Evolutionary conservation across 2,888 invertebrate species (phyloP).

Genomic region (Chelonus formosanus): DNA sequence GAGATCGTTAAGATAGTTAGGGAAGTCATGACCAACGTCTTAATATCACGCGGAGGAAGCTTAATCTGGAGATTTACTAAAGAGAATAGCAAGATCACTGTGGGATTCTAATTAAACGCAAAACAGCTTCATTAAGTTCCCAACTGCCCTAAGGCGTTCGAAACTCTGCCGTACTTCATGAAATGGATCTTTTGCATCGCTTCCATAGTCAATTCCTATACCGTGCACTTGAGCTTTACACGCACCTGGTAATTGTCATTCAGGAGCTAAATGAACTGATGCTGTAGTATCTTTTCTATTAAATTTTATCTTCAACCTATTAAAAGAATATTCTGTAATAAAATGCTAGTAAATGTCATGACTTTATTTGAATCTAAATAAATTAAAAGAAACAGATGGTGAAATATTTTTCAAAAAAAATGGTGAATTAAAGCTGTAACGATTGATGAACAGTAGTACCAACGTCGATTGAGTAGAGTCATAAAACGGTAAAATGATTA

Average conservation of each 20-base stretch:
- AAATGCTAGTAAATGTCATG: too few relatives aligned
- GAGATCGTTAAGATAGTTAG: constrained; percentile 24
- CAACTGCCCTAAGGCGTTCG: constrained; percentile 49
- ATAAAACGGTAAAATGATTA: too few relatives aligned
- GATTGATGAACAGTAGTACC: too few relatives aligned
- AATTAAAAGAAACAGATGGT: too few relatives aligned
- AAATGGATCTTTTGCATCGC: constrained; percentile 9
- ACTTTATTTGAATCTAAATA: too few relatives aligned
- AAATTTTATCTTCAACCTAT: too few relatives aligned
- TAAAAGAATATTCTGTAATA: too few relatives aligned
- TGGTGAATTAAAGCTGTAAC: neutral
- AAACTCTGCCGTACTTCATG: constrained; percentile 10
- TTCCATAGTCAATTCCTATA: constrained; percentile 3
- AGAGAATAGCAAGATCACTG: constrained; percentile 57
- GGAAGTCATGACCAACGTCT: constrained; percentile 45
- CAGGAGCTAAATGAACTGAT: too few relatives aligned
- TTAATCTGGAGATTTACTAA: constrained; percentile 47
- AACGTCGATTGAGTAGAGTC: neutral
- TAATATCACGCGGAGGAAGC: constrained; percentile 55
- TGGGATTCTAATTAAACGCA: constrained; percentile 63
- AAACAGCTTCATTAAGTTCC: constrained; percentile 62
- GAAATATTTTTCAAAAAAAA: too few relatives aligned
- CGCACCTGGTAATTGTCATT: neutral
- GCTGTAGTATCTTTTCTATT: too few relatives aligned
- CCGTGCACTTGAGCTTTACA: constrained; percentile 10